phyloP scores from a whole-genome alignment of 2,113 vertebrate species.

The Monopterus albus region DNA sequence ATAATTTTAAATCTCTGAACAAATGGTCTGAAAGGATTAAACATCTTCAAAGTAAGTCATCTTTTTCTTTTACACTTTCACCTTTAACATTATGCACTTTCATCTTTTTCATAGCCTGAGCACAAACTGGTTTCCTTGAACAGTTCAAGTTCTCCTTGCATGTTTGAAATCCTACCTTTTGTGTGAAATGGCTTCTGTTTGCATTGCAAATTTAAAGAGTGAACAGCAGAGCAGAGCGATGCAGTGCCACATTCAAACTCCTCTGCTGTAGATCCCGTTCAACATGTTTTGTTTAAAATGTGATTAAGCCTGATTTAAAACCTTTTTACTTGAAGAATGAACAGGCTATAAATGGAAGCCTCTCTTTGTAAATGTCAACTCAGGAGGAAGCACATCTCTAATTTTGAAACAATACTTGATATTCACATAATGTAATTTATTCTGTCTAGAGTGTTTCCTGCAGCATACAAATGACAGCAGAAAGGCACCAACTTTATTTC shows the following conservation, averaged over 20 bases:
- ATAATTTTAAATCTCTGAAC: constrained; percentile 65
- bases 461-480: constrained; percentile 3
- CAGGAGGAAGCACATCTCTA: neutral
- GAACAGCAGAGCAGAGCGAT: constrained; percentile 53
- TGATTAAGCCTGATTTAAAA: constrained; percentile 5
- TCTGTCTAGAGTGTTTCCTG: constrained; percentile 13
- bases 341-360: neutral
- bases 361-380: neutral
- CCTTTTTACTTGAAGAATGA: neutral
- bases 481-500: neutral
- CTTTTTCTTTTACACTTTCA: neutral
- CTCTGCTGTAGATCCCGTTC: constrained; percentile 32
- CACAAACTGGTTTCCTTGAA: neutral
- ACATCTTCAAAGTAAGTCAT: constrained; percentile 73
- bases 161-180: constrained; percentile 40
- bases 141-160: neutral
- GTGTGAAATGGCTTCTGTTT: constrained; percentile 59
- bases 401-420: neutral
- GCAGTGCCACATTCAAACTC: constrained; percentile 30
- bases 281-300: neutral
- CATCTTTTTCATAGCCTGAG: neutral
- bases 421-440: neutral
- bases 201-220: constrained; percentile 66
- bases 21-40: constrained; percentile 80
- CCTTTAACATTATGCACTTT: neutral